These are phyloP conservation scores for Liodrosophila aerea DNA, from an alignment of 2,888 invertebrate species.

Conservation along the genomic window DNA sequence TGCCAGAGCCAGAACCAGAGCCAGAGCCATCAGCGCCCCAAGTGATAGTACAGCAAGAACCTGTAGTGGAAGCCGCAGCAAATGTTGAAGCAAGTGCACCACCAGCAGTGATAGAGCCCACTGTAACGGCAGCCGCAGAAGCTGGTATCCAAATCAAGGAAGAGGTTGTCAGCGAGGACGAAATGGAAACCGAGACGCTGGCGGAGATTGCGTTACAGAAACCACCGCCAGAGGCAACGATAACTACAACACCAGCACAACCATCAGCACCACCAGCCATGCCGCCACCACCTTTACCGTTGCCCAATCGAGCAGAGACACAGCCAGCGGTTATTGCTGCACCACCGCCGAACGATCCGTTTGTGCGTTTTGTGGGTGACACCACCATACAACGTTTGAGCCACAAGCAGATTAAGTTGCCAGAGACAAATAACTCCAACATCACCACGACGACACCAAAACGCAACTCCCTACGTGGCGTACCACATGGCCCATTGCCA, in stretches of 20 bases:
- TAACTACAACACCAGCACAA: conserved; percentile 6
- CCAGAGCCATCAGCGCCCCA: too few relatives aligned
- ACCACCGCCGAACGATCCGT: conserved; percentile 10
- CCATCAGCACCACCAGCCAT: conserved; percentile 36
- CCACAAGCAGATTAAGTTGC: conserved; percentile 30
- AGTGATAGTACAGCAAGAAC: too few relatives aligned
- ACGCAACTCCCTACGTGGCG: conserved; percentile 55
- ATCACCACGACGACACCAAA: not conserved
- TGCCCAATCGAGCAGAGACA: conserved; percentile 11
- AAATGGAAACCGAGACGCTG: conserved; percentile 50
- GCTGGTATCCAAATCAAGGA: conserved; percentile 58
- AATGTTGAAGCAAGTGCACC: too few relatives aligned
- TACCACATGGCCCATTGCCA: conserved; percentile 69
- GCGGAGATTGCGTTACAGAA: not conserved
- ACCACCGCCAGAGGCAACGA: not conserved
- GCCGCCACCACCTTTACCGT: conserved; percentile 18
- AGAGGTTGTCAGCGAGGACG: conserved; percentile 77
- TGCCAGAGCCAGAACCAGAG: conserved; percentile 45
- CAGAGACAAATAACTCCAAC: conserved; percentile 30
- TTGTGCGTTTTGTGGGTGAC: conserved; percentile 75
- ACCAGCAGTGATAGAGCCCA: not conserved
- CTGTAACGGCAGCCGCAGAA: conserved; percentile 9
- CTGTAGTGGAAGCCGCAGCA: too few relatives aligned
- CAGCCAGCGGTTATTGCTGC: not conserved
- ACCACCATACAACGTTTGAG: conserved; percentile 79